Base-by-base conservation (phyloP, 2,113 vertebrate species). In the Menura novaehollandiae region DNA sequence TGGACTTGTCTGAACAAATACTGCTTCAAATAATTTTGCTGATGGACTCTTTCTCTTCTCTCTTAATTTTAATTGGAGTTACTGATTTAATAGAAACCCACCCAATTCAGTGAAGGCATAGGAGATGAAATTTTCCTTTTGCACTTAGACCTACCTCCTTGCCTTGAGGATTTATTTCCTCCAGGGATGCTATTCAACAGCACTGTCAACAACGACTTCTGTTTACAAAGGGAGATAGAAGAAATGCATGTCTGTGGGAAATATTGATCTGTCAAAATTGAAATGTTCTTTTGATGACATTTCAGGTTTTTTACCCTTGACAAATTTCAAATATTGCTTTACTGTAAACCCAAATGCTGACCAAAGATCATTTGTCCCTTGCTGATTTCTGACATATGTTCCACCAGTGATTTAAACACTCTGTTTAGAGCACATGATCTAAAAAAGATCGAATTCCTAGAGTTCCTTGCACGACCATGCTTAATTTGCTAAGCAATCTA, bases 181-280 rank as follows among this genome's bases (percentile, higher is more conserved):
- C n/a, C 46, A 68, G 15, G 27, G 63, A 51, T 94, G 41, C 41
- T 78, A 28, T 55, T 94, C 85, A 68, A 30, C 84, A 79, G 74
- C 15, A 22, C 85, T 89, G 71, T 96, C 75, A 72, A 66, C 75
- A 85, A 63, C 1, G 1, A 44, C 91, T 96, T 96, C 78, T 94
- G 81, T 97, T 97, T 97, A 97, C 86, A 91, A 83, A 95, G 67
- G 30, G 56, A 85, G 37, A 19, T 66, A 46, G 67, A 93, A 90
- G 60, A 85, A 90, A 80, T 77, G 78, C 30, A 20, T 27, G 21
- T 87, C 51, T 55, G 28, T 83, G 79, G 26, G 35, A 86, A 69
- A 63, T 62, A 79, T 55, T 62, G 77, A 80, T 80, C 83, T 91
- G 46, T 95, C 79, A 92, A 75, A 83, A 95, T 35, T 9, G 35